Percentiles rank a stretch among this genome's conserved stretches.
Evolutionary conservation across 2,888 invertebrate genomes (phyloP).

Genomic region (Leistus spinibarbis): DNA sequence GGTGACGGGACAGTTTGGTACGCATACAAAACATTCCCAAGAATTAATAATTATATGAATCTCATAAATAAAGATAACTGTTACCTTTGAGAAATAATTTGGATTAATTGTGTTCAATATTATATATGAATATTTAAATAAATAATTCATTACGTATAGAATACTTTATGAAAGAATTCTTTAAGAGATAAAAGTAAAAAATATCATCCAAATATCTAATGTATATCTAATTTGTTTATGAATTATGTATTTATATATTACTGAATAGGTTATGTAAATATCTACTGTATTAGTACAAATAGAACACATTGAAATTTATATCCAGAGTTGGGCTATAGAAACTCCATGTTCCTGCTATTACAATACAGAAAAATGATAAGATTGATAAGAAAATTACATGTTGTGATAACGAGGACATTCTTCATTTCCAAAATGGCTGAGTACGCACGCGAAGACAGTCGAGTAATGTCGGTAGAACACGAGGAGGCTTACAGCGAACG

Average conservation of each 20-base stretch:
- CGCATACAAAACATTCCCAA: no score
- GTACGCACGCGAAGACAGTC: conserved; percentile 25
- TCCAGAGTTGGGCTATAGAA: neutral
- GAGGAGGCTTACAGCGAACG: neutral
- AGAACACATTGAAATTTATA: neutral
- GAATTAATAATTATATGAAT: no score
- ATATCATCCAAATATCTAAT: no score
- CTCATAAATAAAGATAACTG: no score
- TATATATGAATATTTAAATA: no score
- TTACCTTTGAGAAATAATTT: no score
- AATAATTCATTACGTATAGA: no score
- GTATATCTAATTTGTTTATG: neutral
- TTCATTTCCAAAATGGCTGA: conserved; percentile 40
- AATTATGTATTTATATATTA: neutral
- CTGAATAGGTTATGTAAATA: neutral
- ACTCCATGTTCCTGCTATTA: conserved; percentile 16
- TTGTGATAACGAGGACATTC: conserved; percentile 42
- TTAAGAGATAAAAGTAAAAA: no score
- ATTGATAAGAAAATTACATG: conserved; percentile 41
- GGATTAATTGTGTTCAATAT: no score
- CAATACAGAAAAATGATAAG: conserved; percentile 29
- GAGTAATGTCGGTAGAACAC: conserved; percentile 28
- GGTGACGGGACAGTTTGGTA: no score
- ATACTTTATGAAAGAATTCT: no score
- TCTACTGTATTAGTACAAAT: neutral